These are phyloP conservation scores for Lasiurus borealis DNA, from an alignment of 2,113 vertebrate genomes.

Conservation along the genomic window DNA sequence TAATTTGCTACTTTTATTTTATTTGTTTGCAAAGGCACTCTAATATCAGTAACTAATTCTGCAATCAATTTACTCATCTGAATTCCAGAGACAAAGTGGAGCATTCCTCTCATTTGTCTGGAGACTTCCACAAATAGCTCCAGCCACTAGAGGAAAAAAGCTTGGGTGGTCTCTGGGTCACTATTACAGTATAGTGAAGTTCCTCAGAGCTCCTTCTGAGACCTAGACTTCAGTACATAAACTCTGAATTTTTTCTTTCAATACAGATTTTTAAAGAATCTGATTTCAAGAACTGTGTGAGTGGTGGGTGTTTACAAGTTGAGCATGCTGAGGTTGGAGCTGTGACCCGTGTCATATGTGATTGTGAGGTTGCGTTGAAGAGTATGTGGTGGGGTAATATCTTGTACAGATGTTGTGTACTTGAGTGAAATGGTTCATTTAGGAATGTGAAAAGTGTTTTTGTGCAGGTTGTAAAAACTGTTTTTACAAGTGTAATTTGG, in stretches of 20 bases:
- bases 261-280: background rate
- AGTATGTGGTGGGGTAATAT: too few relatives aligned
- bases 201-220: background rate
- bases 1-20: background rate
- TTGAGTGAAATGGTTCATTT: background rate
- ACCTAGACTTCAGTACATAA: background rate
- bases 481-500: background rate
- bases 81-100: background rate
- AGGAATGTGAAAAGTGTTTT: background rate
- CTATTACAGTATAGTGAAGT: background rate
- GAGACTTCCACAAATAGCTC: background rate
- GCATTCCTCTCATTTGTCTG: background rate
- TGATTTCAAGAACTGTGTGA: background rate
- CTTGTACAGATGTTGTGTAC: background rate
- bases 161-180: background rate
- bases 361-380: background rate
- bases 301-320: background rate
- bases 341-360: rapidly evolving
- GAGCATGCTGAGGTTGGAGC: background rate
- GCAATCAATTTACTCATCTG: background rate
- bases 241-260: background rate
- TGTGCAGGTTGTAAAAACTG: background rate
- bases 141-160: background rate
- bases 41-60: background rate
- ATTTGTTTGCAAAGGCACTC: background rate